Base-by-base conservation (phyloP, 92 coral and sea anemone genomes). In the Desmophyllum pertusum region DNA sequence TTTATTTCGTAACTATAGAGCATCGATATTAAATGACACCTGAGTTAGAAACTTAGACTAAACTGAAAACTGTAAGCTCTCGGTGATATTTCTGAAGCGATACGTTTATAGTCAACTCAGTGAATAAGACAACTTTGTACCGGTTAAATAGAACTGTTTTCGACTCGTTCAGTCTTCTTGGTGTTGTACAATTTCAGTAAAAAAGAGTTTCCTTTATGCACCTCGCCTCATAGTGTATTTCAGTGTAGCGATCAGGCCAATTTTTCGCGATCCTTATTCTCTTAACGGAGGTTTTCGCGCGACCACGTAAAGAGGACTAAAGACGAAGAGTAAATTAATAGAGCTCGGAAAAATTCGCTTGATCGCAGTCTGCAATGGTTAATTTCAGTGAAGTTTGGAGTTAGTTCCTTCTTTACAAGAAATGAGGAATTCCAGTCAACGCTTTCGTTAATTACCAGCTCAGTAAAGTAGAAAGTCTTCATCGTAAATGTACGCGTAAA, bases 401-500 rank as follows among this genome's bases (percentile, higher is more conserved):
- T 55, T n/a, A 55, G 63, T 1, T 25, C 35, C 13, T 48, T 48
- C 21, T 48, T n/a, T 48, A 10, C 15, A 53, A 57, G 45, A 39
- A 36, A 18, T 15, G 36, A n/a, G 39, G 0, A 35, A 23, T 18
- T 33, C 79, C 30, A 23, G 30, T 55, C 63, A 9, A n/a, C 63
- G 11, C 63, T 55, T 5, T n/a, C 30, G 30, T 38, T 45, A 43
- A 73, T 36, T n/a, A 3, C 8, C 51, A 39, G 21, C 6, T 39
- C 59, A 39, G 52, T 23, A 3, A 77, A 39, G 52, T 23, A 3
- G 72, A 64, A 78, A 78, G 35, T 15, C 45, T 63, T 64, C 17
- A 78, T 64, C 45, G 35, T 30, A 78, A 42, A 63, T 42, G 83
- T 31, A 14, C 61, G 40, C 43, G 17, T 43, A 43, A 78, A 80